Evolutionary conservation across 2,113 vertebrate genomes (phyloP), one percentile per base, ranked within the genome.

Genomic region (Formicarius rufipectus): DNA sequence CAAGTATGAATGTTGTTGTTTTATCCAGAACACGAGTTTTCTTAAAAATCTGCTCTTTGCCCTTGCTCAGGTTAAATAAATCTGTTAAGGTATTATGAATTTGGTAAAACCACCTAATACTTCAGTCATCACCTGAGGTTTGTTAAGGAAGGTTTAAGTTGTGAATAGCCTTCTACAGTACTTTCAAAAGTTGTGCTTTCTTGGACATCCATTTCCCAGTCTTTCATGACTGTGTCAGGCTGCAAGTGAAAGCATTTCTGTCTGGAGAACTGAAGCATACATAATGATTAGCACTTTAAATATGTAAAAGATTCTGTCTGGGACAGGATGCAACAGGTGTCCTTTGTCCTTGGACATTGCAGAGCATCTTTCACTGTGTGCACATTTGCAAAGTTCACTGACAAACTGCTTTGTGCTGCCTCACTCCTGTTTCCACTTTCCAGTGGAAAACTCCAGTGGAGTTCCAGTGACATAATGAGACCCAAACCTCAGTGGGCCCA

Each of bases 361-460:
- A 6, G 75, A 35, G 60, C 33, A 44, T 84, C 60, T 80, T 84
- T 56, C 12, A 13, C 23, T 83, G 13, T 35, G 7, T 40, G 28
- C 0, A 0, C 19, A 5, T 10, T 60, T 77, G 59, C 0, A 1
- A 68, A 60, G 10, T 71, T 89, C 45, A 12, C 16, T 59, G 64
- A 33, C 21, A 49, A 84, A 50, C 23, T 55, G 3, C 37, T 63
- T 92, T 77, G 47, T 90, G 25, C 30, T 6, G 3, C 23, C 24
- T 71, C 4, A 0, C 12, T 45, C 17, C 37, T 69, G 5, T 67
- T 96, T 87, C n/a, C 15, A 5, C 60, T 86, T 96, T 59, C 33
- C 9, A 62, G 14, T 40, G 4, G n/a, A n/a, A n/a, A n/a, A n/a
- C n/a, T n/a, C n/a, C n/a, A n/a, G n/a, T n/a, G n/a, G n/a, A n/a